Conservation (phyloP, 2,888 invertebrate genomes). For the Tromatobia lineatoria region DNA sequence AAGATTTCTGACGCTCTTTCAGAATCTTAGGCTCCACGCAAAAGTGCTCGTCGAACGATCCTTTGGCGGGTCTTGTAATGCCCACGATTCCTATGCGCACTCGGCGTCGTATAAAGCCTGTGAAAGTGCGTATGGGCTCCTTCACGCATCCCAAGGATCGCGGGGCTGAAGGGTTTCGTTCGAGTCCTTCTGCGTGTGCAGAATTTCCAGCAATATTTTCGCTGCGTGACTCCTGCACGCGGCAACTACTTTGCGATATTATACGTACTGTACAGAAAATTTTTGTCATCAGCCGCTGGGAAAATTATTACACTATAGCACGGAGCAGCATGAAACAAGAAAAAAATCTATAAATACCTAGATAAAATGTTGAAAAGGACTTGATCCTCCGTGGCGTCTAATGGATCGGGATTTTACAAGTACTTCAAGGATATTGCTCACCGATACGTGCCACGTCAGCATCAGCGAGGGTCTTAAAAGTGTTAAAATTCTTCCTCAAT, state of each 20-base stretch:
- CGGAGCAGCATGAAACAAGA: not conserved
- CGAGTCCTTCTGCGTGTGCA: slow-evolving; percentile 3
- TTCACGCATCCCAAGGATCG: slow-evolving; percentile 21
- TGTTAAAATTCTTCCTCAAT: not conserved
- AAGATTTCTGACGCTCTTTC: slow-evolving; percentile 67
- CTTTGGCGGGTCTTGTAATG: slow-evolving; percentile 73
- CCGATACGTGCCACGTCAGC: not conserved
- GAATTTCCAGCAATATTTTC: slow-evolving; percentile 16
- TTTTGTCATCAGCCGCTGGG: not conserved
- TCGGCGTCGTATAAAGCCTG: slow-evolving; percentile 69
- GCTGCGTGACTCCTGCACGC: slow-evolving; percentile 58
- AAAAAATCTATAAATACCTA: slow-evolving; percentile 28
- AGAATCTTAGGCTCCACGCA: not conserved
- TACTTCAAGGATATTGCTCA: not conserved
- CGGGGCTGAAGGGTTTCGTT: slow-evolving; percentile 50
- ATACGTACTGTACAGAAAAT: slow-evolving; percentile 10
- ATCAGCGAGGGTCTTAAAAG: not conserved
- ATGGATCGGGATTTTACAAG: slow-evolving; percentile 57
- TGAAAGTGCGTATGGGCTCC: slow-evolving; percentile 60
- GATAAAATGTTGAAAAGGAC: slow-evolving; percentile 52
- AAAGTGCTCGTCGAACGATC: slow-evolving; percentile 49
- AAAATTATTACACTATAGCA: slow-evolving; percentile 15
- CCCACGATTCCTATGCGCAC: slow-evolving; percentile 74
- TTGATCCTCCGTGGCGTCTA: slow-evolving; percentile 59
- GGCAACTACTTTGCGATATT: slow-evolving; percentile 29